These are phyloP conservation scores for Brachyhypopomus gauderio DNA, from an alignment of 2,113 vertebrate species.

Conservation along the genomic window DNA sequence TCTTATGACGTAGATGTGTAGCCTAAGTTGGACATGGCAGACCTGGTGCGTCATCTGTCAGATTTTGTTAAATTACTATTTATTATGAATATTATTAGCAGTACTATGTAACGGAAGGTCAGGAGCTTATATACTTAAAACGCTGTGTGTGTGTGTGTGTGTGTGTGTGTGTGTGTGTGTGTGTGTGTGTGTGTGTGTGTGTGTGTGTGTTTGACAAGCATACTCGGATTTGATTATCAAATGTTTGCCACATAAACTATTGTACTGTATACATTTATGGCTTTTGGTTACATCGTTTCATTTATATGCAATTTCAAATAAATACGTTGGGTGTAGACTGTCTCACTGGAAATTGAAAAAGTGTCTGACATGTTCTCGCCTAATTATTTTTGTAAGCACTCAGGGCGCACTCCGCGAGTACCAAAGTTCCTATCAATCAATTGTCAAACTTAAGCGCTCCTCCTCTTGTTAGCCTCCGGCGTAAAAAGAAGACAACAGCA, in stretches of 20 bases:
- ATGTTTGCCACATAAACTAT: not conserved
- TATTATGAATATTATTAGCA: not conserved
- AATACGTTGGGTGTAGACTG: not conserved
- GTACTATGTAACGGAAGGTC: no score
- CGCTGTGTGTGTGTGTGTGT: not conserved
- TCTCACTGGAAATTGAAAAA: not conserved
- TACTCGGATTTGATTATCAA: not conserved
- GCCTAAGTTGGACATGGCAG: not conserved
- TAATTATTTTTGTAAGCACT: constrained; percentile 42
- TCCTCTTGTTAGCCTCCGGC: constrained; percentile 37
- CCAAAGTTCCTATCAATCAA: constrained; percentile 36
- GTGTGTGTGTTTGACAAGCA: not conserved
- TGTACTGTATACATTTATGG: not conserved
- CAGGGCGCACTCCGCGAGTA: constrained; percentile 16
- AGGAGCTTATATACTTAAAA: not conserved
- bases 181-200: not conserved
- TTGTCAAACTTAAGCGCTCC: constrained; percentile 32
- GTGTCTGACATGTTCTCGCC: constrained; percentile 32
- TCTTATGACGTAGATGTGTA: not conserved
- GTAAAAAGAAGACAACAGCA: constrained; percentile 43
- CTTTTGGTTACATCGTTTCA: not conserved
- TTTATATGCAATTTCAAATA: not conserved
- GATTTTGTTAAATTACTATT: not conserved
- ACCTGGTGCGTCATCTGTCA: not conserved
- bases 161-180: not conserved